Base-by-base conservation (phyloP, 1,140 invertebrate genomes). In the Andricus grossulariae region DNA sequence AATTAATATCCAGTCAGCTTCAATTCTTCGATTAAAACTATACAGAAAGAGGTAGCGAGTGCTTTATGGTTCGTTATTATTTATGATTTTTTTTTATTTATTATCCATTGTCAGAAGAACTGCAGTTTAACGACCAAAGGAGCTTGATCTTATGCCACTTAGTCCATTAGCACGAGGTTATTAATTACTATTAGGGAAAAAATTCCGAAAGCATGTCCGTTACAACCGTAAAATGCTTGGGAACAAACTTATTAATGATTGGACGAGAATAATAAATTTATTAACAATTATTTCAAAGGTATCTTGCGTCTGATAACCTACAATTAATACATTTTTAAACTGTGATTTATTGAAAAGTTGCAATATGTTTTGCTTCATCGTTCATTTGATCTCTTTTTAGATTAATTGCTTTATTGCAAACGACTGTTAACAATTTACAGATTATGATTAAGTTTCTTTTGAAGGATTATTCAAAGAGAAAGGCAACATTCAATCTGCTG, bases 241-340 rank as follows among this genome's bases (percentile, higher is more conserved):
- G 19, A 25, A 66, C n/a, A 66, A 39, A 32, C n/a, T 66, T 66
- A 66, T 66, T 66, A 32, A 66, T 66, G 60, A 66, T 66, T 66
- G n/a, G 25, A 66, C 25, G 45, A n/a, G 60, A 66, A 66, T 66
- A 39, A 45, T 66, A 66, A 66, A 66, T 66, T 66, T 66, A 66
- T 66, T 66, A 66, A 39, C n/a, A 32, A 66, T 66, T 39, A 66
- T 66, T 66, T 66, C 8, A 66, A 66, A 66, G 25, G 25, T 66
- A 66, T 66, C 60, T 66, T 39, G 10, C 13, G 19, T 7, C 57
- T 32, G 60, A 66, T 66, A 32, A 21, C 16, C 25, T 66, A 25
- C 7, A 39, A 12, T 66, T 39, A 39, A 39, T 45, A 66, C 4
- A 39, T 66, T 66, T 66, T 66, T 8, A 66, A 16, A 39, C 1